Evolutionary conservation across 2,888 invertebrate genomes (phyloP), one percentile per base, ranked within the genome.

Genomic region (Trisateles emortualis): DNA sequence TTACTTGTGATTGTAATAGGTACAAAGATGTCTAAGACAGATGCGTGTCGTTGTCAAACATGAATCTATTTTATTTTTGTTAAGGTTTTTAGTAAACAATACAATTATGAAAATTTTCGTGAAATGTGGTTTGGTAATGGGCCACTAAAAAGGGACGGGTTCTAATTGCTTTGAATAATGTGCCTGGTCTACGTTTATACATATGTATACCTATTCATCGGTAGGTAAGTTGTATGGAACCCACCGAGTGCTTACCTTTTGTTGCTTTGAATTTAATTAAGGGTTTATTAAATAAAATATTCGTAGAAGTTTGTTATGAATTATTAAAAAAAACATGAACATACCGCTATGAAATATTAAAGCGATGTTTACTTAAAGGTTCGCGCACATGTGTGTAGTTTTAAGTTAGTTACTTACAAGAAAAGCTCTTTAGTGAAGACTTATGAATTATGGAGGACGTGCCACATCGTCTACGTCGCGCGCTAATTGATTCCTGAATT

Each of bases 151-250:
- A 83, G 83, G 87, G 83, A 78, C 77, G 71, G 73, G 64, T 70
- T 79, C 76, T 87, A 86, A 88, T 87, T 85, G 81, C 81, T 82
- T 78, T 85, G 79, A 86, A 88, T 84, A 81, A 86, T 81, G 77
- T 79, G 77, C 65, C 68, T 70, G 10, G n/a, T n/a, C n/a, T n/a
- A n/a, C n/a, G n/a, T 3, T 1, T 33, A 47, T 11, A 38, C 29
- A 10, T 49, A 41, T 33, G 26, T 55, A 72, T 68, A 68, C 58
- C 65, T 76, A 75, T 78, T 76, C 76, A 79, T 79, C 70, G 65
- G 61, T 69, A 36, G 48, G 16, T 22, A 75, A 70, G 65, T 77
- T 61, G 67, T 53, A 64, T 69, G 57, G 65, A 71, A 69, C 61
- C 68, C 72, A 73, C 64, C 59, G 52, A 64, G 51, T 51, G 66